Conservation (phyloP, 2,888 invertebrate genomes). For the Ormyrus thymus region DNA sequence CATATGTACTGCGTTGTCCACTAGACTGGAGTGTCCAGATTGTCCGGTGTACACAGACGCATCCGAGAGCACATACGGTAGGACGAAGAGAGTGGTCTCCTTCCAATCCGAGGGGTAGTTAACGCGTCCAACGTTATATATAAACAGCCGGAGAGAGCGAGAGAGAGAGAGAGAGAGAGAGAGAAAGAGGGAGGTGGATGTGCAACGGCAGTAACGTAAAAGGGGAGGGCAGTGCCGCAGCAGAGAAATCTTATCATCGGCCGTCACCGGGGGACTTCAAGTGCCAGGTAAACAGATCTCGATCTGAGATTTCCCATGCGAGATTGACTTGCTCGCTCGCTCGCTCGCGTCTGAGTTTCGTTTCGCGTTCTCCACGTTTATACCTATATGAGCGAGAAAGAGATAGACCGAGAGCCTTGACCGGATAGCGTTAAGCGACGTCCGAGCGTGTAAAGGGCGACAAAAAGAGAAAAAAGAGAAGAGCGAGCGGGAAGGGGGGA, state of each 20-base stretch:
- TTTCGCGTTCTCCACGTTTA: background rate
- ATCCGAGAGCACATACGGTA: background rate
- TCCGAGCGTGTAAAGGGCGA: constrained; percentile 30
- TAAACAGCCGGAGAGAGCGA: constrained; percentile 15
- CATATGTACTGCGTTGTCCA: background rate
- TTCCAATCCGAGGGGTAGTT: background rate
- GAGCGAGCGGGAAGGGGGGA: no score
- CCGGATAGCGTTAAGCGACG: constrained; percentile 52
- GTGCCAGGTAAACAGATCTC: constrained; percentile 66
- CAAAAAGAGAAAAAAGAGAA: background rate
- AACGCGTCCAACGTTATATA: constrained; percentile 7
- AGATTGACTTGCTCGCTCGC: constrained; percentile 58
- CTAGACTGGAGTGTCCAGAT: background rate
- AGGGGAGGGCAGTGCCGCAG: background rate
- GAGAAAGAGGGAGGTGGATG: no score
- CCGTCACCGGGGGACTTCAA: constrained; percentile 62
- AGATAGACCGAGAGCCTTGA: no score
- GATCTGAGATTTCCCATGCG: constrained; percentile 69
- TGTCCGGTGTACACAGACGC: no score
- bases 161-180: no score
- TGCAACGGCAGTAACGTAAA: background rate
- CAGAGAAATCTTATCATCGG: constrained; percentile 65
- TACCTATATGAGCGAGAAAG: constrained; percentile 41
- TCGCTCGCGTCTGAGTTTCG: background rate
- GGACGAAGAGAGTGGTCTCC: background rate